A percentile compares a stretch with the other conserved stretches of the same genome.
phyloP scores from a whole-genome alignment of 2,888 invertebrate genomes.

The Epinotia brunnichana region DNA sequence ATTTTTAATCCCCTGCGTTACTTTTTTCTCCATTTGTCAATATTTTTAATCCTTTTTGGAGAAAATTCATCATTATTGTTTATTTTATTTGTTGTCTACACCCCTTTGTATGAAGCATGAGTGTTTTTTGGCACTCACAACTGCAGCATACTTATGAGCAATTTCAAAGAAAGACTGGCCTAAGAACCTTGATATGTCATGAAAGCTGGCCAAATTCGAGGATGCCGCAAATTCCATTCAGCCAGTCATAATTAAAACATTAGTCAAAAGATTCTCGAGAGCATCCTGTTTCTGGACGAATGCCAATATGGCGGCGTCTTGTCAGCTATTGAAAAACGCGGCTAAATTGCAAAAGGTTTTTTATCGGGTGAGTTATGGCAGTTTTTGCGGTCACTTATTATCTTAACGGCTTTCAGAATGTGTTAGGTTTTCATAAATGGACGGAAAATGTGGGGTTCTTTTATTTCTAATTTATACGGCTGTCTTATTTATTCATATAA shows the following conservation, averaged over 20 bases:
- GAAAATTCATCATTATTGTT: no score
- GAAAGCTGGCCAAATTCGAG: neutral
- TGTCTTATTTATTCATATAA: no score
- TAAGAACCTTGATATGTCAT: neutral
- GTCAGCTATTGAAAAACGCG: constrained; percentile 36
- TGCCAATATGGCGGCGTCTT: constrained; percentile 34
- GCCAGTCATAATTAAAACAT: constrained; percentile 38
- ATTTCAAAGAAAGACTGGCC: neutral
- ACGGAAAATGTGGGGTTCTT: neutral
- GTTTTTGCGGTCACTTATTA: constrained; percentile 30
- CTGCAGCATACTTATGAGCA: neutral
- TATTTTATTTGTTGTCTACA: no score
- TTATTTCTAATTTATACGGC: neutral
- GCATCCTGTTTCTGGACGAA: constrained; percentile 41
- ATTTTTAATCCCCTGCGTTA: no score
- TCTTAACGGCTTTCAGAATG: constrained; percentile 16
- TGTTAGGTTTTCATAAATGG: constrained; percentile 11
- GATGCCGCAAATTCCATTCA: constrained; percentile 24
- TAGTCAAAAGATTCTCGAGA: constrained; percentile 35
- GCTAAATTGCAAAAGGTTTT: constrained; percentile 40
- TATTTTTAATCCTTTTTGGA: no score
- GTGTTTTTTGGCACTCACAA: neutral
- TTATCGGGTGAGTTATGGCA: constrained; percentile 36
- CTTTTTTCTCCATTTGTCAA: no score
- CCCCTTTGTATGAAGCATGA: no score